These are phyloP conservation scores for Leucopsar rothschildi DNA, from an alignment of 2,113 vertebrate species.

Conservation along the genomic window DNA sequence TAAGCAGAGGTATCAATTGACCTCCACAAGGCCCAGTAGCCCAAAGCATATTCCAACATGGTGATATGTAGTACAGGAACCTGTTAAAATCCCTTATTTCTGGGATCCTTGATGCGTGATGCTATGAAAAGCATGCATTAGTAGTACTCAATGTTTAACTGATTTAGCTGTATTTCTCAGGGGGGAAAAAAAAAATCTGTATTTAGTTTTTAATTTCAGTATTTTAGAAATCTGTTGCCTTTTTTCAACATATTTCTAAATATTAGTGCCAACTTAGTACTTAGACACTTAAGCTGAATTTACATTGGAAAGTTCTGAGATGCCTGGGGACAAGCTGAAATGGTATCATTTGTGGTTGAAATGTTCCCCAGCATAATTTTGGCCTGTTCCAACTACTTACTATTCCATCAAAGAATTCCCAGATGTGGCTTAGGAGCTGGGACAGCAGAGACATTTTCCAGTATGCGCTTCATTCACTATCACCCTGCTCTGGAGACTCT, in stretches of 20 bases:
- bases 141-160: not conserved
- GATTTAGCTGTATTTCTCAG: not conserved
- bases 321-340: not conserved
- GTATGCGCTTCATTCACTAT: not conserved
- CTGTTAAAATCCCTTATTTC: not conserved
- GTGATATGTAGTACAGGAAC: not conserved
- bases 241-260: not conserved
- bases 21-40: not conserved
- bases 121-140: not conserved
- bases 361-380: not conserved
- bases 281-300: not conserved
- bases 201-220: not conserved
- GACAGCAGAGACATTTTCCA: not conserved
- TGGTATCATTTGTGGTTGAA: not conserved
- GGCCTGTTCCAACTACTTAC: not conserved
- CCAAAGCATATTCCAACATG: not conserved
- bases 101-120: not conserved
- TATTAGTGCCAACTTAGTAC: not conserved
- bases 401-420: not conserved
- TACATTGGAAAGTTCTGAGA: not conserved
- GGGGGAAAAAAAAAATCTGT: accelerated
- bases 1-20: not conserved
- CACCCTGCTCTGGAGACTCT: not conserved
- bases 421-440: not conserved
- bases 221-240: not conserved